Evolutionary conservation across 2,113 vertebrate species (phyloP).

Genomic region (Notothenia rossii): DNA sequence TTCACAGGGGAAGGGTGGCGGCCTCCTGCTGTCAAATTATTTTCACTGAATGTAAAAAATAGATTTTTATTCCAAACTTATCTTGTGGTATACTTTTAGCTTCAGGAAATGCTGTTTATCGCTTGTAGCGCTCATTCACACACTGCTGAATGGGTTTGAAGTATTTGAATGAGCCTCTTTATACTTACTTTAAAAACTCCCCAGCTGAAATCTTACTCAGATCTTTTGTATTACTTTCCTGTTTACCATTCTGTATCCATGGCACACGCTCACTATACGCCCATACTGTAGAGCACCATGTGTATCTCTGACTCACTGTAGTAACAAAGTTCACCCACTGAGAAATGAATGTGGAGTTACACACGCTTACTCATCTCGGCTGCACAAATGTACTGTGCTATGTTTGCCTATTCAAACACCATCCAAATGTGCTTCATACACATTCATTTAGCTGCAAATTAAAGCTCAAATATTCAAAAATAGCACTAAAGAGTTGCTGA

Average conservation of each 20-base stretch:
- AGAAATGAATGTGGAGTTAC: not conserved
- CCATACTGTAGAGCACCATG: not conserved
- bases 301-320: slow-evolving; percentile 16
- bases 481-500: not conserved
- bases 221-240: slow-evolving; percentile 9
- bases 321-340: not conserved
- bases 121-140: not conserved
- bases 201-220: not conserved
- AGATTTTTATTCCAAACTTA: not conserved
- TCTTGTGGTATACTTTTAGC: not conserved
- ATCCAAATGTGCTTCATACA: not conserved
- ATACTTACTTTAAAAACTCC: not conserved
- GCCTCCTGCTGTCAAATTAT: slow-evolving; percentile 17
- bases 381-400: not conserved
- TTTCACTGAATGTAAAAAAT: not conserved
- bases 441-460: slow-evolving; percentile 13
- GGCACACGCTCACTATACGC: not conserved
- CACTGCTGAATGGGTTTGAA: not conserved
- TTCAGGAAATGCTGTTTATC: slow-evolving; percentile 2
- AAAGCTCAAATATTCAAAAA: not conserved
- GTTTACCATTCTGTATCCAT: slow-evolving; percentile 7
- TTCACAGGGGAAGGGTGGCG: not conserved
- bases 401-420: not conserved
- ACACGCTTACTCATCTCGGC: not conserved
- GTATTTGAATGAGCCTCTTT: not conserved